A percentile compares a stretch with the other conserved stretches of the same genome.
These are phyloP conservation scores for Drosophila baimaii DNA, from an alignment of 1,140 invertebrate species.

Conservation along the genomic window DNA sequence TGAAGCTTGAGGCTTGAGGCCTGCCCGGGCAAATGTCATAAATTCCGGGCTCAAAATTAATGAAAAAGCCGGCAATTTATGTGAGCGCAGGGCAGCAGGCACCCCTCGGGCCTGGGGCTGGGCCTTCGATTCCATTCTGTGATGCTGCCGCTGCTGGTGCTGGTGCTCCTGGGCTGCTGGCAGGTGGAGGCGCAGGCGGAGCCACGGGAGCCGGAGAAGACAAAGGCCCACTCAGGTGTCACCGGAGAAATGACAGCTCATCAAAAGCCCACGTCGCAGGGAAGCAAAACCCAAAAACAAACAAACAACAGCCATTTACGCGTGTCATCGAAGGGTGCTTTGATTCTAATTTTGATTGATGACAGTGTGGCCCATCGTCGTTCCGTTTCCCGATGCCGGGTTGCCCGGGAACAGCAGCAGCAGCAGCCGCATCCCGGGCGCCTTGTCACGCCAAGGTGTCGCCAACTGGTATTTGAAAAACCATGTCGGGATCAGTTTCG, in stretches of 20 bases:
- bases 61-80: conserved; percentile 67
- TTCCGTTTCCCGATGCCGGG: neutral
- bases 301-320: conserved; percentile 54
- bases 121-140: conserved; percentile 2
- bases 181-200: too few relatives aligned
- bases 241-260: conserved; percentile 61
- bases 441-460: neutral
- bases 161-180: too few relatives aligned
- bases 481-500: neutral
- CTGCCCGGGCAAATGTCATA: conserved; percentile 50
- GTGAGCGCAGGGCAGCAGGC: conserved; percentile 15
- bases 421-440: neutral
- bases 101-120: neutral
- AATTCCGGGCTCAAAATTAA: conserved; percentile 61
- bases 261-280: conserved; percentile 35
- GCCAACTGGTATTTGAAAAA: neutral
- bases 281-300: conserved; percentile 24
- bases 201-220: conserved; percentile 12
- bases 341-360: conserved; percentile 79
- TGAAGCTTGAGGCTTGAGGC: conserved; percentile 19
- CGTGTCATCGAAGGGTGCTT: conserved; percentile 51
- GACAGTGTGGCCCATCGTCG: conserved; percentile 27
- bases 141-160: too few relatives aligned
- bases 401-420: conserved; percentile 8
- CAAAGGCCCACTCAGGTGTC: conserved; percentile 42